Conservation (phyloP, 2,888 invertebrate genomes). For the Phalera bucephala region DNA sequence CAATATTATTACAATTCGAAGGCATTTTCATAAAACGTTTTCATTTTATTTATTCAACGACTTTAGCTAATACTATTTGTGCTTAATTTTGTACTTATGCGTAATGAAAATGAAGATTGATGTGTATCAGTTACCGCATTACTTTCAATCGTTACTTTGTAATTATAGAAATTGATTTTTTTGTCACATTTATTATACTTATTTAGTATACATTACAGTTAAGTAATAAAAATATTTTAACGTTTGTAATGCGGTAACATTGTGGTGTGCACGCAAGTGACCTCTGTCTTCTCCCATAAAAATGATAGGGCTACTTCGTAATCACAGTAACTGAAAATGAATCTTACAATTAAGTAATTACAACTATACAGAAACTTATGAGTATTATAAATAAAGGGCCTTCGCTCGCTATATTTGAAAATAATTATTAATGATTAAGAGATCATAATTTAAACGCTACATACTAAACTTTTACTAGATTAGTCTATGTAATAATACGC, state of each 20-base stretch:
- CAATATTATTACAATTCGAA: slow-evolving; percentile 39
- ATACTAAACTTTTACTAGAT: slow-evolving; percentile 72
- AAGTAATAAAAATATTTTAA: slow-evolving; percentile 8
- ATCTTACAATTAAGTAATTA: slow-evolving; percentile 48
- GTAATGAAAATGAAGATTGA: slow-evolving; percentile 29
- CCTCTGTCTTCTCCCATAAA: slow-evolving; percentile 3
- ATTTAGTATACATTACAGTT: no score
- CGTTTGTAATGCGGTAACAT: slow-evolving; percentile 14
- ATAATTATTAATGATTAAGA: slow-evolving; percentile 83
- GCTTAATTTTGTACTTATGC: slow-evolving; percentile 52
- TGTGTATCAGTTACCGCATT: slow-evolving; percentile 8
- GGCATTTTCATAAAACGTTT: slow-evolving; percentile 34
- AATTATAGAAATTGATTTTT: no score
- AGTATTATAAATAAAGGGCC: slow-evolving; percentile 80
- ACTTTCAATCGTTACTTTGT: no score
- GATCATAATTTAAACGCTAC: slow-evolving; percentile 80
- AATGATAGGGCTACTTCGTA: slow-evolving; percentile 37
- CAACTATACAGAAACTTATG: slow-evolving; percentile 76
- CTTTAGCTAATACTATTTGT: slow-evolving; percentile 43
- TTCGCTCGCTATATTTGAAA: slow-evolving; percentile 63
- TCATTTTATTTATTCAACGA: slow-evolving; percentile 19
- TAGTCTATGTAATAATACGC: slow-evolving; percentile 72
- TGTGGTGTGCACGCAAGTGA: slow-evolving; percentile 9
- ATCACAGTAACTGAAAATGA: slow-evolving; percentile 56
- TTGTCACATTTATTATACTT: no score